A percentile compares a stretch with the other conserved stretches of the same genome.
phyloP scores from a whole-genome alignment of 1,140 invertebrate genomes.

The Lysiphlebus fabarum region DNA sequence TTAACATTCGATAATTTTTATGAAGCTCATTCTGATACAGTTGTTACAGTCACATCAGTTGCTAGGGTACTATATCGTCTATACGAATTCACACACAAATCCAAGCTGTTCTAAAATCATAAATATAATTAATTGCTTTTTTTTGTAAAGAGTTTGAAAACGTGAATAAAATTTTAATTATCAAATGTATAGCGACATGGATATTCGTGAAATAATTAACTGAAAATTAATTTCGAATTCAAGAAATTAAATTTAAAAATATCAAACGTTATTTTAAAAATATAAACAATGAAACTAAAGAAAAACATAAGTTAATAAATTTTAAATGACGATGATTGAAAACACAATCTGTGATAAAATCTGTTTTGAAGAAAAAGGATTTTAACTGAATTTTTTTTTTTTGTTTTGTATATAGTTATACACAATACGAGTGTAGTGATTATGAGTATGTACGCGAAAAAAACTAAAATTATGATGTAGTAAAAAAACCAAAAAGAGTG shows the following conservation, averaged over 20 bases:
- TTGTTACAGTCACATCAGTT: no score
- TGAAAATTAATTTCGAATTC: no score
- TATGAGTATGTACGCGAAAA: no score
- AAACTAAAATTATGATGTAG: no score
- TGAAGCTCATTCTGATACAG: no score
- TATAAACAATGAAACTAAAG: constrained; percentile 9
- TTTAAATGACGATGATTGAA: not conserved
- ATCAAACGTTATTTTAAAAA: not conserved
- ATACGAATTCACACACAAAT: no score
- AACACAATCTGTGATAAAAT: constrained; percentile 29
- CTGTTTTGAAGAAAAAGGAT: constrained; percentile 33
- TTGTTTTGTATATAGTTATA: constrained; percentile 11
- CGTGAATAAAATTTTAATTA: no score
- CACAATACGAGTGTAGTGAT: not conserved
- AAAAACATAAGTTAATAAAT: not conserved
- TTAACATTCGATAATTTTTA: constrained; percentile 1
- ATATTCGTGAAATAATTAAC: no score
- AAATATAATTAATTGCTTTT: constrained; percentile 41
- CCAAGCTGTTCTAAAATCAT: constrained; percentile 16
- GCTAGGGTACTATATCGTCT: no score
- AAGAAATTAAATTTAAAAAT: not conserved
- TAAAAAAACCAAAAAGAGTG: no score
- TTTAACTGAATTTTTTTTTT: constrained; percentile 35
- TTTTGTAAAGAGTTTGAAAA: not conserved
- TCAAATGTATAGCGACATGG: no score